Percentiles rank a stretch among this genome's conserved stretches.
phyloP scores from a whole-genome alignment of 2,797 vertebrate species.

The Chloroceryle inda region DNA sequence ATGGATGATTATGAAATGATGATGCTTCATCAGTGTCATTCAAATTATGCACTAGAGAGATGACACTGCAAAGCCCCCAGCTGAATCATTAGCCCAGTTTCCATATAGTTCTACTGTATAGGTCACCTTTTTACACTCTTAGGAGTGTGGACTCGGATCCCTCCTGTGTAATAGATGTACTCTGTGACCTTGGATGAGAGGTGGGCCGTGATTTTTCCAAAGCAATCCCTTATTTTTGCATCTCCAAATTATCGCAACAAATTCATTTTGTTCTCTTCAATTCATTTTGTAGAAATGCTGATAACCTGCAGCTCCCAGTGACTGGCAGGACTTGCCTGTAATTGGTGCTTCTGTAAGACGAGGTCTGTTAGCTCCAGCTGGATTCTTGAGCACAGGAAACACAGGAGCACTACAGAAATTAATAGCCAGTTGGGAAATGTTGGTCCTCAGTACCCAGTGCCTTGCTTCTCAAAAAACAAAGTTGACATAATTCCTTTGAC shows the following conservation, averaged over 20 bases:
- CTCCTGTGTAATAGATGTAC: neutral
- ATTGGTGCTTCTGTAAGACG: neutral
- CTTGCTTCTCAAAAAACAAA: neutral
- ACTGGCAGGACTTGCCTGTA: neutral
- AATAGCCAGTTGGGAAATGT: neutral
- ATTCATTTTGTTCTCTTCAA: neutral
- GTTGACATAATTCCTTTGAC: neutral
- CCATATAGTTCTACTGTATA: neutral
- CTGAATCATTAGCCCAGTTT: neutral
- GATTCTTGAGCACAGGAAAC: neutral
- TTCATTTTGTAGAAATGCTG: neutral
- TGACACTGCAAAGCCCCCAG: neutral
- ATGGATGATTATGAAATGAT: neutral
- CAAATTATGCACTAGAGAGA: neutral
- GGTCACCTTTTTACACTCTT: neutral
- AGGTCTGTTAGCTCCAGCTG: neutral
- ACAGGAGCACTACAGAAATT: neutral
- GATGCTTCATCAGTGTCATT: constrained; percentile 5
- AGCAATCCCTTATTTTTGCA: neutral
- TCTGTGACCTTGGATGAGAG: neutral
- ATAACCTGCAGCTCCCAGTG: neutral
- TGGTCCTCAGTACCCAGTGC: neutral
- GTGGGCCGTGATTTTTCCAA: neutral
- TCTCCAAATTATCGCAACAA: neutral
- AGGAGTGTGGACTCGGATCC: neutral